phyloP scores from a whole-genome alignment of 2,888 invertebrate genomes.

The Pandemis heparana region DNA sequence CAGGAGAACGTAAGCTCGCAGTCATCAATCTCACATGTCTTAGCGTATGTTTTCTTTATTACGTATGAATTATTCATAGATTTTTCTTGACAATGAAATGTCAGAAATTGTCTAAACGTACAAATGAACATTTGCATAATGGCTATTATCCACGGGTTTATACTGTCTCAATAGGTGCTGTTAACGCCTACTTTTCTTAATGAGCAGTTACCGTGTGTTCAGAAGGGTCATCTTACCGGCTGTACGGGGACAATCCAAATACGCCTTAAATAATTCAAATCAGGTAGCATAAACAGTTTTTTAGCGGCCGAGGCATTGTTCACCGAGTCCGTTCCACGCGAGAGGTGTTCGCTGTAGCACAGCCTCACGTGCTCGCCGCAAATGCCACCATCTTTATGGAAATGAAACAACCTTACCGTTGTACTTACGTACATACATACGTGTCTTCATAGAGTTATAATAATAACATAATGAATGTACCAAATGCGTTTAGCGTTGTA shows the following conservation, averaged over 20 bases:
- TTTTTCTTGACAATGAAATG: slow-evolving; percentile 38
- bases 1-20: slow-evolving; percentile 37
- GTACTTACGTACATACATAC: slow-evolving; percentile 2
- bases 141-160: slow-evolving; percentile 38
- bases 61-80: slow-evolving; percentile 34
- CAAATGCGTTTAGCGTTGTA: not conserved
- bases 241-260: slow-evolving; percentile 32
- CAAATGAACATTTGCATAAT: slow-evolving; percentile 35
- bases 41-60: slow-evolving; percentile 29
- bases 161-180: slow-evolving; percentile 43
- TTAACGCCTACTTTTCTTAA: slow-evolving; percentile 43
- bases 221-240: slow-evolving; percentile 27
- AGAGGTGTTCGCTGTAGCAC: slow-evolving; percentile 7
- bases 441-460: not conserved
- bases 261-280: slow-evolving; percentile 42
- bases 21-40: slow-evolving; percentile 37
- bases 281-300: slow-evolving; percentile 42
- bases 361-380: slow-evolving; percentile 13
- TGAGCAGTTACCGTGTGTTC: slow-evolving; percentile 32
- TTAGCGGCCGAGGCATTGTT: slow-evolving; percentile 31
- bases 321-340: slow-evolving; percentile 9
- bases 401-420: slow-evolving; percentile 16
- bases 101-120: slow-evolving; percentile 37
- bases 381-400: slow-evolving; percentile 24
- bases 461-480: not conserved